These are phyloP conservation scores for Salminus brasiliensis DNA, from an alignment of 2,113 vertebrate genomes.

Conservation along the genomic window DNA sequence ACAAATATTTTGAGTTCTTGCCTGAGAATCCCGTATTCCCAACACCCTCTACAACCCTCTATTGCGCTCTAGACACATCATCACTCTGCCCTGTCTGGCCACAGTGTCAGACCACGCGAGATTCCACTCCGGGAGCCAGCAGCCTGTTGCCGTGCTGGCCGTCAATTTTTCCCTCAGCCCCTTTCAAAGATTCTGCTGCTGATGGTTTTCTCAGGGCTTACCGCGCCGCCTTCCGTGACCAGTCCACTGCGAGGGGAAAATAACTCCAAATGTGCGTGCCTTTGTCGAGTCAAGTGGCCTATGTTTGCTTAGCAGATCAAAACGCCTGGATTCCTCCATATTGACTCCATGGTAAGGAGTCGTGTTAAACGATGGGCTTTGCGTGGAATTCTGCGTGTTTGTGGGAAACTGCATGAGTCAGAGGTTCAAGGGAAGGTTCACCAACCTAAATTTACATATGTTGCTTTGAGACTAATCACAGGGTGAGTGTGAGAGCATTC, in stretches of 20 bases:
- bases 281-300: constrained; percentile 7
- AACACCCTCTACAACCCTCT: neutral
- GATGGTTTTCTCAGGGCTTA: constrained; percentile 50
- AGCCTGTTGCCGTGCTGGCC: constrained; percentile 17
- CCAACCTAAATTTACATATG: neutral
- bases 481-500: neutral
- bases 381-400: constrained; percentile 20
- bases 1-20: neutral
- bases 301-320: constrained; percentile 28
- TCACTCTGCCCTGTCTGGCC: neutral
- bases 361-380: neutral
- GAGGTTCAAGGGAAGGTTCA: constrained; percentile 10
- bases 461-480: neutral
- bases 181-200: constrained; percentile 10
- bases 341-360: neutral
- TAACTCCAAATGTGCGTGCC: constrained; percentile 31
- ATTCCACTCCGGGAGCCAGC: neutral
- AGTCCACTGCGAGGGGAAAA: constrained; percentile 4
- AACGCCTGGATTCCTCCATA: neutral
- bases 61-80: neutral
- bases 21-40: neutral
- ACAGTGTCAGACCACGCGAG: neutral
- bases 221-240: constrained; percentile 31
- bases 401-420: neutral
- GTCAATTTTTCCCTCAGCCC: neutral